Evolutionary conservation across 2,113 vertebrate species (phyloP), one percentile per base, ranked within the genome.

Genomic region (Jacana jacana): DNA sequence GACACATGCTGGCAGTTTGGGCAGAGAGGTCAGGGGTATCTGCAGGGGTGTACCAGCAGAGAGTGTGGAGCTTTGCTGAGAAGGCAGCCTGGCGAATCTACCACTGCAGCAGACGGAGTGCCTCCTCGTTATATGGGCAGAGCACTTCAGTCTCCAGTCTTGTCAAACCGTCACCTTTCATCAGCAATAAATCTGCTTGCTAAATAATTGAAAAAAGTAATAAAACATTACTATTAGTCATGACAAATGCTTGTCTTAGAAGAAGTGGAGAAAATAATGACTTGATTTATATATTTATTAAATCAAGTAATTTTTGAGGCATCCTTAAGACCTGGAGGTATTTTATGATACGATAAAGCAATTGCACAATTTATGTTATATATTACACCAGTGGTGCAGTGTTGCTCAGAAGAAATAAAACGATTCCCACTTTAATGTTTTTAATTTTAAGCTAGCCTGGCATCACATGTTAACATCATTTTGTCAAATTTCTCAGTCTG

Each of bases 391-490:
- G 37, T 11, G 7, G 37, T 55, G n/a, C 40, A 70, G 40, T 58
- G 48, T 60, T 88, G 35, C 69, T 94, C 65, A 80, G 72, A 93
- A 93, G 75, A 93, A 94, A 91, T 84, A 73, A 91, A 93, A 40
- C 24, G 14, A 42, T 86, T 86, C 64, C 86, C 27, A 65, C 13
- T 73, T 88, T 14, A 88, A n/a, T 6, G 12, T 58, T 86, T 48
- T 81, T 64, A 63, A 81, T 80, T 88, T 83, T 75, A 81, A 81
- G 39, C 11, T 80, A 81, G 70, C 49, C 37, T 94, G 79, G 42
- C 44, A n/a, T 64, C 88, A 35, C 76, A 71, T 37, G 33, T 78
- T 94, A 91, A 86, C 68, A 86, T 22, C 25, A 65, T 91, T 95
- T 91, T 83, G 49, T 94, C 52, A 60, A 49, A 11, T 52, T 95